phyloP scores from a whole-genome alignment of 2,888 invertebrate genomes.

The Acrocera orbiculus region DNA sequence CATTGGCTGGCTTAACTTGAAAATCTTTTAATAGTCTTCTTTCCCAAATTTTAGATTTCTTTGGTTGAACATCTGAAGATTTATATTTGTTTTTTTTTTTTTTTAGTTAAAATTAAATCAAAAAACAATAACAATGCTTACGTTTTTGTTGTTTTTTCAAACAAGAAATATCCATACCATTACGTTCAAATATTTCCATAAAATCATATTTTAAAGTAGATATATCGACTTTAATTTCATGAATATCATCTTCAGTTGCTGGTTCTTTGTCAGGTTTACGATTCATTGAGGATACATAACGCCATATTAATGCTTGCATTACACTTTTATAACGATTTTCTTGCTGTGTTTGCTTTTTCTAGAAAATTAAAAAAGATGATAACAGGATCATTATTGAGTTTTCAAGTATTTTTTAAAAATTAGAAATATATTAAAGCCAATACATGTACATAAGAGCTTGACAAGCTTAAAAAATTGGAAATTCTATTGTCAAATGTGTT shows the following conservation, averaged over 20 bases:
- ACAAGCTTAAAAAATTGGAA: too few relatives aligned
- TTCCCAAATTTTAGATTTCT: conserved; percentile 74
- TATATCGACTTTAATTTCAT: conserved; percentile 87
- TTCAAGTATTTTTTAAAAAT: too few relatives aligned
- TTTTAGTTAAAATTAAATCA: not conserved
- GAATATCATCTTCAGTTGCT: conserved; percentile 86
- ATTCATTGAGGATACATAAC: conserved; percentile 79
- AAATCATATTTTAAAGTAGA: conserved; percentile 83
- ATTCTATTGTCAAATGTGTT: too few relatives aligned
- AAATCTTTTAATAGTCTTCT: conserved; percentile 77
- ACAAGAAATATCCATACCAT: conserved; percentile 68
- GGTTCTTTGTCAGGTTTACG: conserved; percentile 63
- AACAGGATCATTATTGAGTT: not conserved
- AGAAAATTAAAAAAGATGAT: not conserved
- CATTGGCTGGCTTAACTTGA: conserved; percentile 52
- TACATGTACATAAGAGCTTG: too few relatives aligned
- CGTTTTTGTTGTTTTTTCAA: conserved; percentile 58
- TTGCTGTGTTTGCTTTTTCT: conserved; percentile 38
- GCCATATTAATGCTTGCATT: conserved; percentile 80
- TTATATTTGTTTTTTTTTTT: not conserved
- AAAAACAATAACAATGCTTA: conserved; percentile 24
- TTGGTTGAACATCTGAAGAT: conserved; percentile 11
- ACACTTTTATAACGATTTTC: conserved; percentile 61
- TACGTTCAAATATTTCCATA: conserved; percentile 70
- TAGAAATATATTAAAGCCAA: too few relatives aligned